Percentiles rank a stretch among this genome's conserved stretches.
phyloP scores from a whole-genome alignment of 2,888 invertebrate species.

The Eupithecia vulgata region DNA sequence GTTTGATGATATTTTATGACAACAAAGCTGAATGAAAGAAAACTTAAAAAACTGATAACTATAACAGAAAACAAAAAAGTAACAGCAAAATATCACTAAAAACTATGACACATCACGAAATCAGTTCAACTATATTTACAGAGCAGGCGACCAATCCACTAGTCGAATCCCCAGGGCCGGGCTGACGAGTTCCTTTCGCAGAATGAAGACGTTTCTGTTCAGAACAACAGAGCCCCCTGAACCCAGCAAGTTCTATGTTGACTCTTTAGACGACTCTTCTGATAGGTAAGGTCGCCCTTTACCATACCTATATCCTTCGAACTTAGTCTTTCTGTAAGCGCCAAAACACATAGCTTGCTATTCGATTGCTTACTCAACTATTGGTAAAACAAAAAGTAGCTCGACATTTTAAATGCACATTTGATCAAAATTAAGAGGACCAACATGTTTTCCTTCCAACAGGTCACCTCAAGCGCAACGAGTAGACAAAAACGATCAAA shows the following conservation, averaged over 20 bases:
- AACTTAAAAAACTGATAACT: too few species aligned
- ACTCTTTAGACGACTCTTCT: conserved; percentile 58
- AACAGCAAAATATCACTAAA: too few species aligned
- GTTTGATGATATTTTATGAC: too few species aligned
- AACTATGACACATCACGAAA: too few species aligned
- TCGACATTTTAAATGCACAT: not conserved
- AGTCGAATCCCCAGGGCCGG: conserved; percentile 25
- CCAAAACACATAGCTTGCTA: not conserved
- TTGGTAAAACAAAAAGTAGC: not conserved
- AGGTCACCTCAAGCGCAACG: conserved; percentile 58
- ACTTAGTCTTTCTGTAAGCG: not conserved
- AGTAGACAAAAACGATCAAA: conserved; percentile 59
- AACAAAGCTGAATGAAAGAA: too few species aligned
- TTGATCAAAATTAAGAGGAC: not conserved
- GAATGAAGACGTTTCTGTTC: conserved; percentile 34
- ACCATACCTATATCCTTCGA: not conserved
- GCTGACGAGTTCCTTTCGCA: conserved; percentile 47
- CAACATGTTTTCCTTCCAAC: not conserved
- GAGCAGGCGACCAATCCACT: conserved; percentile 10
- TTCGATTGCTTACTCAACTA: not conserved
- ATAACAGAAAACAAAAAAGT: too few species aligned
- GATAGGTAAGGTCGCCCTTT: conserved; percentile 51
- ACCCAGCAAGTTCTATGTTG: conserved; percentile 49
- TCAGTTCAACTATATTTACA: conserved; percentile 8
- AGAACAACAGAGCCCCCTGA: conserved; percentile 42